phyloP scores from a whole-genome alignment of 2,888 invertebrate species.

The Scaptomyza caliginosa region DNA sequence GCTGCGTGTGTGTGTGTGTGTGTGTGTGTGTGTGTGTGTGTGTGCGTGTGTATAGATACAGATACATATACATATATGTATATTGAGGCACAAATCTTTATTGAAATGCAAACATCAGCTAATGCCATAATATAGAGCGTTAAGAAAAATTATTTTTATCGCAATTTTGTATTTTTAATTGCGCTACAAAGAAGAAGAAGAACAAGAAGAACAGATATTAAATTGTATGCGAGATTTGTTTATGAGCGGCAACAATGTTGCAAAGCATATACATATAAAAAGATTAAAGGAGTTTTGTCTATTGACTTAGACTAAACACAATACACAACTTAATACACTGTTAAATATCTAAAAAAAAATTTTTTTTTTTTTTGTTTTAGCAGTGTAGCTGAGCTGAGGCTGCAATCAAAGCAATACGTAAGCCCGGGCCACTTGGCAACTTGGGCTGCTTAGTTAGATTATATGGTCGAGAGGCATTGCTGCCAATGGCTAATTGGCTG shows the following conservation, averaged over 20 bases:
- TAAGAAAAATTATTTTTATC: conserved; percentile 46
- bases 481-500: conserved; percentile 67
- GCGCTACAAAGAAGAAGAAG: conserved; percentile 24
- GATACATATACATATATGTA: conserved; percentile 12
- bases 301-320: no score
- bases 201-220: no score
- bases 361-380: no score
- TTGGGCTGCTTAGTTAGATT: conserved; percentile 4
- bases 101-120: conserved; percentile 63
- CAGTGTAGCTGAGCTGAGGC: no score
- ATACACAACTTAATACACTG: no score
- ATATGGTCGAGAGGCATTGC: conserved; percentile 6
- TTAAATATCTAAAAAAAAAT: no score
- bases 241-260: conserved; percentile 13
- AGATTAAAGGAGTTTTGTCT: not conserved
- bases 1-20: conserved; percentile 11
- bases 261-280: no score
- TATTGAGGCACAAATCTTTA: conserved; percentile 58
- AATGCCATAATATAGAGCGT: conserved; percentile 44
- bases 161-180: conserved; percentile 55
- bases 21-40: no score
- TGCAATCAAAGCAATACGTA: conserved; percentile 2
- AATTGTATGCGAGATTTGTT: conserved; percentile 37
- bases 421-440: not conserved
- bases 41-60: conserved; percentile 11